Base-by-base conservation (phyloP, 92 coral and sea anemone genomes). In the Montipora capitata region DNA sequence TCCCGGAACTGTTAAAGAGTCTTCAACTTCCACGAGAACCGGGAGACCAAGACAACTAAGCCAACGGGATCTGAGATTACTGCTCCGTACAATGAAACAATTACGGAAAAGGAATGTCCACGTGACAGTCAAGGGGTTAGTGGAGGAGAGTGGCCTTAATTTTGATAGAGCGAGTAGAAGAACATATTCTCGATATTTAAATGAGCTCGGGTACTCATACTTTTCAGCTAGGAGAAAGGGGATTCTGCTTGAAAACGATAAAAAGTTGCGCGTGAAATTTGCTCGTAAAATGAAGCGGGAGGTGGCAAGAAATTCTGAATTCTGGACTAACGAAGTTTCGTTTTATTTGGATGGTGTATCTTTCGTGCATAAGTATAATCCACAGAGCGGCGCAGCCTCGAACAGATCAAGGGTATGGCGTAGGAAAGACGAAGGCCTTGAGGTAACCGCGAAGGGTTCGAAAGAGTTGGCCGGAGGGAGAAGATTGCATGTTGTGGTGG, bases 401-500 rank as follows among this genome's bases (percentile, higher is more conserved):
- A 43, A 71, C 49, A 80, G 41, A 67, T 39, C 74, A 27, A 16
- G 85, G 27, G 78, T 82, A 39, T 82, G 87, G 87, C 59, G 78
- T 3, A 69, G 15, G 48, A 44, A 71, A 38, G 84, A 83, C 35
- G 95, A 92, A 67, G 92, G 91, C 13, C 87, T 88, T 9, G 48
- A 48, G 40, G 61, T 92, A 45, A 92, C 90, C 11, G 79, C 92
- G 12, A 92, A 83, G 68, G 95, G 92, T 20, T 75, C 85, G 48
- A 92, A 87, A 83, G 74, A 87, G 52, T 83, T 92, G 8, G 90
- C 92, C 14, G 92, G 90, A 27, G 92, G 95, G 10, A 78, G 88
- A 17, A 59, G 92, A 80, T 52, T 92, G 15, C 88, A 92, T 76
- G 56, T 91, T 40, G 78, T 92, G 49, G 95, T 92, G 1, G 95